Evolutionary conservation across 2,888 invertebrate genomes (phyloP).

Genomic region (Dastarcus helophoroides): DNA sequence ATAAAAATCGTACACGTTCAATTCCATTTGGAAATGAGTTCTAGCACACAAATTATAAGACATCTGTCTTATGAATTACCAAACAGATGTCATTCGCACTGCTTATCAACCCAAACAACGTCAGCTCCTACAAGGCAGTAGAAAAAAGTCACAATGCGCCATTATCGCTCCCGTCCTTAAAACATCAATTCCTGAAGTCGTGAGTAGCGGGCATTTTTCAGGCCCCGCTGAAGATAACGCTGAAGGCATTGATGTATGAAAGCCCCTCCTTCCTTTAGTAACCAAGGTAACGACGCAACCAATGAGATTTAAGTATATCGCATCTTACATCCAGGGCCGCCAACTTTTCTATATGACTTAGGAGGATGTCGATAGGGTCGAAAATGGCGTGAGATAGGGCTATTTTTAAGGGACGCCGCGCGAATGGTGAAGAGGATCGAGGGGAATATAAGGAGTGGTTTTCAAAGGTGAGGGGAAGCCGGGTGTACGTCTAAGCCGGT

Average conservation of each 20-base stretch:
- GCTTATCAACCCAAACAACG: too few species aligned
- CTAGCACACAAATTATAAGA: too few species aligned
- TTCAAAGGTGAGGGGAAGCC: slow-evolving; percentile 12
- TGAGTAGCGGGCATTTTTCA: not conserved
- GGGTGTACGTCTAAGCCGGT: slow-evolving; percentile 9
- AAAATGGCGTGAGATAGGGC: slow-evolving; percentile 33
- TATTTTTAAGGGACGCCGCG: slow-evolving; percentile 25
- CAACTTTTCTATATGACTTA: slow-evolving; percentile 29
- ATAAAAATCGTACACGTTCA: too few species aligned
- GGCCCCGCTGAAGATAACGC: not conserved
- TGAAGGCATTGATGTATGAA: not conserved
- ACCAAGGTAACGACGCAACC: slow-evolving; percentile 34
- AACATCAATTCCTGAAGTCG: too few species aligned
- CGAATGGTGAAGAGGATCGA: slow-evolving; percentile 11
- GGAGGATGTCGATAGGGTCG: slow-evolving; percentile 29
- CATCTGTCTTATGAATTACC: too few species aligned
- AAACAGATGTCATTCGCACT: too few species aligned
- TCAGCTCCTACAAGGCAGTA: too few species aligned
- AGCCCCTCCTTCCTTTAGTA: slow-evolving; percentile 16
- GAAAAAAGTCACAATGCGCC: too few species aligned
- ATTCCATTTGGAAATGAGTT: too few species aligned
- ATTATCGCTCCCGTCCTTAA: too few species aligned
- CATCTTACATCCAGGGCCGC: slow-evolving; percentile 34
- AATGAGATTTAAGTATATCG: slow-evolving; percentile 36
- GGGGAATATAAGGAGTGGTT: slow-evolving; percentile 13